These are phyloP conservation scores for Dasypus novemcinctus DNA, from an alignment of 2,113 vertebrate species.

Conservation along the genomic window DNA sequence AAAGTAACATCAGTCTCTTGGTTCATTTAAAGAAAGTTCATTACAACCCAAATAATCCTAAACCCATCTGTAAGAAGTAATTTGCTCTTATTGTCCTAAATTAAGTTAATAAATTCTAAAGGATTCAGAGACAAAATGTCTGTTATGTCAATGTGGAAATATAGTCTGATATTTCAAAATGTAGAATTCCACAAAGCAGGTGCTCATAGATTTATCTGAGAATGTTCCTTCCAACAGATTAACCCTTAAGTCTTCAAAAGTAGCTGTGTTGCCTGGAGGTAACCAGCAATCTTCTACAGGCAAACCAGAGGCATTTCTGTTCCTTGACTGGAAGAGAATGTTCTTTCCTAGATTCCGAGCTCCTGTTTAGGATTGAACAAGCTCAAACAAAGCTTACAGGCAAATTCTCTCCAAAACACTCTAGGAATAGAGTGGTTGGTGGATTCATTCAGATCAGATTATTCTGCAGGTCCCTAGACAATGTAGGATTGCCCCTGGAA, in stretches of 20 bases:
- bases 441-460: not conserved
- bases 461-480: not conserved
- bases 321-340: not conserved
- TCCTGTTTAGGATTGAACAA: not conserved
- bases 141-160: not conserved
- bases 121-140: conserved; percentile 33
- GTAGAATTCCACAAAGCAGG: not conserved
- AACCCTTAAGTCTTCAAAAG: not conserved
- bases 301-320: not conserved
- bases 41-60: conserved; percentile 69
- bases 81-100: conserved; percentile 63
- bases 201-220: conserved; percentile 25
- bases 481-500: not conserved
- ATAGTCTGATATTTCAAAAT: not conserved
- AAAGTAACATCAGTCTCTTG: conserved; percentile 47
- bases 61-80: conserved; percentile 33
- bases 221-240: not conserved
- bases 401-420: not conserved
- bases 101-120: conserved; percentile 32
- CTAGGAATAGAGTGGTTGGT: not conserved
- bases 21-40: conserved; percentile 49
- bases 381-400: conserved; percentile 13
- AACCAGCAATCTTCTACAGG: not conserved
- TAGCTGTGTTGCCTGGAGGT: not conserved
- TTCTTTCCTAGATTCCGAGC: not conserved